Evolutionary conservation across 1,140 invertebrate genomes (phyloP).

Genomic region (Cherax quadricarinatus): DNA sequence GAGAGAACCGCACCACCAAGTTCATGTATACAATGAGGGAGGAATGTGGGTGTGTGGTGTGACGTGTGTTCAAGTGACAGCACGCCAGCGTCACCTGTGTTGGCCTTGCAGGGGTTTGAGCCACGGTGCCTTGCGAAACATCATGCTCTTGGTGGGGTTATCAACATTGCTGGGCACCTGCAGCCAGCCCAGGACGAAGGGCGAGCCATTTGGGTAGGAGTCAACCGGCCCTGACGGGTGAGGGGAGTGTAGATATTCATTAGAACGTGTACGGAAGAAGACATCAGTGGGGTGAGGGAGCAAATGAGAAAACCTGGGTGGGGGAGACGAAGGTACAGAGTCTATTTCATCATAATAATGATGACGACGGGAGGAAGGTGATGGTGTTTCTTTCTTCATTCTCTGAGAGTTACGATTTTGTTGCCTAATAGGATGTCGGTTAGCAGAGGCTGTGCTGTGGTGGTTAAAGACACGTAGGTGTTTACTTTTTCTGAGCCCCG

Average conservation of each 20-base stretch:
- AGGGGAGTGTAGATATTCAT: background rate
- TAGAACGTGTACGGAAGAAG: conserved; percentile 25
- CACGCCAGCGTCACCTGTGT: background rate
- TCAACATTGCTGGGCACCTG: conserved; percentile 25
- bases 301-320: background rate
- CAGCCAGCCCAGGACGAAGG: conserved; percentile 56
- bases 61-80: background rate
- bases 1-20: too few species aligned
- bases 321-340: background rate
- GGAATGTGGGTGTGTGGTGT: background rate
- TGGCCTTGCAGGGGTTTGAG: conserved; percentile 27
- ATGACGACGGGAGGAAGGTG: background rate
- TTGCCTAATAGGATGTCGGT: conserved; percentile 24
- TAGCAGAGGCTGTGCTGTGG: background rate
- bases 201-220: background rate
- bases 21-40: too few species aligned
- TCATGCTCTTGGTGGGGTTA: conserved; percentile 24
- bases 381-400: background rate
- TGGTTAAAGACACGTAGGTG: too few species aligned
- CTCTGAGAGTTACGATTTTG: conserved; percentile 10
- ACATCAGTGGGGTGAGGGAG: conserved; percentile 31
- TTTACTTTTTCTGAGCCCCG: background rate
- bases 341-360: background rate
- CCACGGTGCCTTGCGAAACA: conserved; percentile 45
- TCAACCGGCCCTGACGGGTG: background rate